Base-by-base conservation (phyloP, 1,140 invertebrate species). In the Eumaeus atala region DNA sequence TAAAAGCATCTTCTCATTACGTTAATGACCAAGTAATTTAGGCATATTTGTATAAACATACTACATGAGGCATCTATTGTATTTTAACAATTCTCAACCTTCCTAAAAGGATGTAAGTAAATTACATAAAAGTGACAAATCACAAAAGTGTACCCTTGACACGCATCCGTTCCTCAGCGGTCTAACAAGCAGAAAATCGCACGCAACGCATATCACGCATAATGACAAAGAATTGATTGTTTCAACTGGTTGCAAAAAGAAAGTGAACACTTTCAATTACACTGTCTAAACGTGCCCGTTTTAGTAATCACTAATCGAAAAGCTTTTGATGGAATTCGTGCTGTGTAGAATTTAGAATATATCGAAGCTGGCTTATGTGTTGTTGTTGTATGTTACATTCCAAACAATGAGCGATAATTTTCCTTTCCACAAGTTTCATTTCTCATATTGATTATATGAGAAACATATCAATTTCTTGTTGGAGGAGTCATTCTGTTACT, bases 141-240 rank as follows among this genome's bases (percentile, higher is more conserved):
- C 55, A 57, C 56, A 11, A 48, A 16, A n/a, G n/a, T 56, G 37
- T 58, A 67, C 59, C 74, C 74, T 74, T 74, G 68, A 75, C 70
- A 66, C 34, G 57, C 40, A 56, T 61, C 51, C 50, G 58, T 60
- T 59, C 55, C 56, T 34, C 37, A 40, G 6, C 21, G 21, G 54
- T 17, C 54, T 34, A 37, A 28, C 42, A 16, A 21, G 42, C 21
- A 34, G 36, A 34, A 36, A 50, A 42, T 37, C 28, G 21, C 44
- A 51, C 9, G 37, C 14, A 34, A 54, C 48, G 48, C 44, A 35
- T 42, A 21, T 28, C 2, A 2, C 21, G 6, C 21, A 28, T 28
- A 28, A 28, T 28, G 21, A 2, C 21, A 6, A 28, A 28, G 2
- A 28, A 28, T 28, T 28, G 21, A 28, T 3, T 3, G 2, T 28